These are phyloP conservation scores for Takifugu flavidus DNA, from an alignment of 2,113 vertebrate genomes.

Conservation along the genomic window DNA sequence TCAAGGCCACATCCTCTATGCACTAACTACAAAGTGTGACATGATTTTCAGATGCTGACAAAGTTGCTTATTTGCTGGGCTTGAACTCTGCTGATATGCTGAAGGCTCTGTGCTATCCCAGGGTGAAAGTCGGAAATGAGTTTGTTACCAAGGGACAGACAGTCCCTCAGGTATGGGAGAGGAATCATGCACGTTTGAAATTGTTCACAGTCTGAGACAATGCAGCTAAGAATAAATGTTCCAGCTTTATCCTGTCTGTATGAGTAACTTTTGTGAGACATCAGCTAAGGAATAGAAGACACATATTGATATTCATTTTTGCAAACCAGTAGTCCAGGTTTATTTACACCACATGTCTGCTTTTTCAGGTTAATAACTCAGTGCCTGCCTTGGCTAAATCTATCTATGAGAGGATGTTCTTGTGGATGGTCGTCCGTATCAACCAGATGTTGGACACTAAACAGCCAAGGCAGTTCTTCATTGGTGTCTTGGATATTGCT, in stretches of 20 bases:
- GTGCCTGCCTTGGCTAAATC: conserved; percentile 66
- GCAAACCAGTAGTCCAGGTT: too few relatives aligned
- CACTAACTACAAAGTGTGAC: neutral
- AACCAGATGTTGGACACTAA: conserved; percentile 58
- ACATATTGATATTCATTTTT: too few relatives aligned
- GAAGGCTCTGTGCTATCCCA: conserved; percentile 63
- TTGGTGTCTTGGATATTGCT: conserved; percentile 11
- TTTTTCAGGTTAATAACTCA: conserved; percentile 55
- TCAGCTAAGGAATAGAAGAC: too few relatives aligned
- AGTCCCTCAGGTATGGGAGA: conserved; percentile 46
- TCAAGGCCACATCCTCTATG: too few relatives aligned
- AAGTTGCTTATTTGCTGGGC: conserved; percentile 63
- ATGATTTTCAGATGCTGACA: conserved; percentile 53
- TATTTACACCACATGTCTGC: neutral
- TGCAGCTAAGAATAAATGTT: too few relatives aligned
- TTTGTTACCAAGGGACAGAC: conserved; percentile 65
- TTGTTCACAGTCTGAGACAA: too few relatives aligned
- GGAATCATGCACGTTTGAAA: too few relatives aligned
- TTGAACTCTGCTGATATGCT: conserved; percentile 68
- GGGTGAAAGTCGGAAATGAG: conserved; percentile 66
- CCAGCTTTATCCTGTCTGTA: too few relatives aligned
- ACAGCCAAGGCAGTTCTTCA: conserved; percentile 8
- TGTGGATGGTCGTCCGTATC: conserved; percentile 74
- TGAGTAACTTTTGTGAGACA: too few relatives aligned
- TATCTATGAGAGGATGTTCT: conserved; percentile 75